These are phyloP conservation scores for Quiscalus mexicanus DNA, from an alignment of 2,113 vertebrate genomes.

Conservation along the genomic window DNA sequence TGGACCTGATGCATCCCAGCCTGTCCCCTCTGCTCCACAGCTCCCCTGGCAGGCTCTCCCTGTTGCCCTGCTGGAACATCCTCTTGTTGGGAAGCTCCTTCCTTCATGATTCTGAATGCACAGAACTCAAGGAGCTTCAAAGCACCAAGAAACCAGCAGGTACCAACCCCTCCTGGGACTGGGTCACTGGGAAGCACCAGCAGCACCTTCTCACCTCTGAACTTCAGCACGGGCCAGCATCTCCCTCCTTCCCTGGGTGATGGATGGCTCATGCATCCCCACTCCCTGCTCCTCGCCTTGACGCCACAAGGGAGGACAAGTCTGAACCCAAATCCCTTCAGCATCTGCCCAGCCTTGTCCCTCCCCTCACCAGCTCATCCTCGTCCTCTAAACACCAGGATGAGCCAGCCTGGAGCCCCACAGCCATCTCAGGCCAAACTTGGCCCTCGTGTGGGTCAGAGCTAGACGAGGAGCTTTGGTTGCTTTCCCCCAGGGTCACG, in stretches of 20 bases:
- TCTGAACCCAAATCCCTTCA: neutral
- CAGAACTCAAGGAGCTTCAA: neutral
- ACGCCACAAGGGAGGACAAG: neutral
- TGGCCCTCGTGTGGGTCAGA: rapidly evolving
- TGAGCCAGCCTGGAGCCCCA: neutral
- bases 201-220: neutral
- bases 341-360: neutral
- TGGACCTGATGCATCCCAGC: rapidly evolving
- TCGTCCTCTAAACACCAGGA: neutral
- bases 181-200: neutral
- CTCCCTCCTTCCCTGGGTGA: neutral
- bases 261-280: neutral
- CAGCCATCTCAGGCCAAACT: neutral
- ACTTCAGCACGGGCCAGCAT: neutral
- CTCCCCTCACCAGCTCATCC: neutral
- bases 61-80: neutral
- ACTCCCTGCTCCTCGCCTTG: neutral
- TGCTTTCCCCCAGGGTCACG: neutral
- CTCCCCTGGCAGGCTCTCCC: neutral
- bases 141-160: neutral
- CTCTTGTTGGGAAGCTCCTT: rapidly evolving
- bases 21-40: neutral
- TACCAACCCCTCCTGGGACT: neutral
- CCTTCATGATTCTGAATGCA: rapidly evolving
- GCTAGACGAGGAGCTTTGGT: neutral